Conservation (phyloP, 92 coral and sea anemone species). For the Bergia puertoricense region DNA sequence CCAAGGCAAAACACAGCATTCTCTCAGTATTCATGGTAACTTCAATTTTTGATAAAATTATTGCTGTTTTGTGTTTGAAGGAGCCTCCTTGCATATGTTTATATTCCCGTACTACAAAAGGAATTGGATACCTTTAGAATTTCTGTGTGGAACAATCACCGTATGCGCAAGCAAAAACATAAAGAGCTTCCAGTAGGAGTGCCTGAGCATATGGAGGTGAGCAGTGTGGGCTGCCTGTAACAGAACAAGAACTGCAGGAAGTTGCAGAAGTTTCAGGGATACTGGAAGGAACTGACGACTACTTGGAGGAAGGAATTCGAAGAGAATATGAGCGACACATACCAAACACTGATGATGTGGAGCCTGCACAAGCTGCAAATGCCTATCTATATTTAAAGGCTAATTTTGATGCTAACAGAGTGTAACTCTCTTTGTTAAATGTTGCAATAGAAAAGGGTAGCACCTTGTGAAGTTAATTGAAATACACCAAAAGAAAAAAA, state of each 20-base stretch:
- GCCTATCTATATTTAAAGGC: constrained; percentile 54
- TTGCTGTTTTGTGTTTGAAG: constrained; percentile 29
- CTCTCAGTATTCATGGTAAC: neutral
- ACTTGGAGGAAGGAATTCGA: constrained; percentile 46
- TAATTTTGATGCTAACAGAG: constrained; percentile 37
- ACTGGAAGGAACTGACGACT: constrained; percentile 61
- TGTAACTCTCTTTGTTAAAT: neutral
- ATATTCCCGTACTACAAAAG: constrained; percentile 47
- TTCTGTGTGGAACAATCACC: constrained; percentile 47
- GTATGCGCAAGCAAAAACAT: constrained; percentile 34
- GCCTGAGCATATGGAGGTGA: constrained; percentile 31
- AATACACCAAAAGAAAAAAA: neutral
- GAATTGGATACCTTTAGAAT: constrained; percentile 45
- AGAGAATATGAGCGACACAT: constrained; percentile 69
- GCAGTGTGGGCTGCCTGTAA: too few relatives aligned
- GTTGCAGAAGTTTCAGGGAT: constrained; percentile 62
- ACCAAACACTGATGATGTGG: constrained; percentile 60
- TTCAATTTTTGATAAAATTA: neutral
- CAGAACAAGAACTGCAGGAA: constrained; percentile 22
- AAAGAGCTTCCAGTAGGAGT: constrained; percentile 46
- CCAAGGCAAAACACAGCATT: constrained; percentile 4
- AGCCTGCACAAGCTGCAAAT: constrained; percentile 55
- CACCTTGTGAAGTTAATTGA: neutral
- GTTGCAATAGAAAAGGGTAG: neutral
- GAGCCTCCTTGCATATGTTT: constrained; percentile 49